These are phyloP conservation scores for Sebastes steindachneri DNA, from an alignment of 2,797 vertebrate genomes.

Conservation along the genomic window DNA sequence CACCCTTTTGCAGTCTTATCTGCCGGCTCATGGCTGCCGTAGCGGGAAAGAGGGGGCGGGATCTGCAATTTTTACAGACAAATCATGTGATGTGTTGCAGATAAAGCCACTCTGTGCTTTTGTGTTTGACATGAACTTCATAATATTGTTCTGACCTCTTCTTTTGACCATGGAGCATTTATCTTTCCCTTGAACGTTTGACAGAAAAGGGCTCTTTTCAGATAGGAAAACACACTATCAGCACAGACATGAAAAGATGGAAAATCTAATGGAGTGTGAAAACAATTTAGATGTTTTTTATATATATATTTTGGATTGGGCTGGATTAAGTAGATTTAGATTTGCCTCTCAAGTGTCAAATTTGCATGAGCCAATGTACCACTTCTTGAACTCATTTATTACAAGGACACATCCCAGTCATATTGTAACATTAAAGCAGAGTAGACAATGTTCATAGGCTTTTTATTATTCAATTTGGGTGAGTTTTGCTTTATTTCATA, in stretches of 20 bases:
- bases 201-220: conserved; percentile 4
- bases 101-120: conserved; percentile 58
- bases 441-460: not conserved
- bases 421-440: not conserved
- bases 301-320: conserved; percentile 2
- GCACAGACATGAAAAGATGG: conserved; percentile 29
- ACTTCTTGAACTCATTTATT: conserved; percentile 20
- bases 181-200: conserved; percentile 38
- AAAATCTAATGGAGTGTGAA: conserved; percentile 36
- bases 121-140: conserved; percentile 67
- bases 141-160: conserved; percentile 81
- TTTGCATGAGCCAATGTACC: conserved; percentile 18
- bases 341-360: conserved; percentile 29
- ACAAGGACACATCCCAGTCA: conserved; percentile 20
- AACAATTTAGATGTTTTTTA: not conserved
- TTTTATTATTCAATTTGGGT: not conserved
- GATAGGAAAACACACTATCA: conserved; percentile 36
- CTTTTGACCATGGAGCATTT: conserved; percentile 32
- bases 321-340: conserved; percentile 24
- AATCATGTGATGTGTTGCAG: conserved; percentile 50
- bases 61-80: conserved; percentile 7
- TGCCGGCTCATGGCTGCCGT: conserved; percentile 3
- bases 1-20: conserved; percentile 26
- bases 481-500: not conserved
- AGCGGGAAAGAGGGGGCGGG: conserved; percentile 8